Conservation (phyloP, 2,113 vertebrate species). For the Syrmaticus mikado region DNA sequence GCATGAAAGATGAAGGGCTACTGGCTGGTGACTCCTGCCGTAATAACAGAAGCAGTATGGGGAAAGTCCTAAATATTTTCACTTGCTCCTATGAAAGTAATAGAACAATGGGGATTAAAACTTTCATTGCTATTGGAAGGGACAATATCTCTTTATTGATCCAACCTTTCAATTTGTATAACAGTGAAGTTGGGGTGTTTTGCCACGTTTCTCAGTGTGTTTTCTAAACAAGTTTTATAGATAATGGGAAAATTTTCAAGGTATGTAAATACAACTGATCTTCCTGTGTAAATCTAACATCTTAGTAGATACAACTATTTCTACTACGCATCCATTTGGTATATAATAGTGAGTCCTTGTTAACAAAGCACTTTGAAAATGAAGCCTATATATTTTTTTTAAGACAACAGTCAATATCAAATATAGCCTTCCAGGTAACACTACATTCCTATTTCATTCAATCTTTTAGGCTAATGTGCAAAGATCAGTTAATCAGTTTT, state of each 20-base stretch:
- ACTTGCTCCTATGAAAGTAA: background rate
- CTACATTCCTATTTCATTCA: background rate
- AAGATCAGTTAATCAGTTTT: background rate
- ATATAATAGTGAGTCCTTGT: background rate
- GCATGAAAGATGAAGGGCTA: background rate
- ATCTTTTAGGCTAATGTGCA: background rate
- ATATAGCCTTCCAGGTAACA: background rate
- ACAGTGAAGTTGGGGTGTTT: background rate
- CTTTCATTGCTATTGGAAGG: background rate
- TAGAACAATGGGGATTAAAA: background rate
- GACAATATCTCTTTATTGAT: background rate
- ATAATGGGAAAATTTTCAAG: background rate
- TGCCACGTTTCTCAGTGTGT: background rate
- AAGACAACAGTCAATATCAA: background rate
- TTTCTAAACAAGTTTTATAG: background rate
- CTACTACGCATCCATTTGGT: background rate
- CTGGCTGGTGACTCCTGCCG: rapidly evolving
- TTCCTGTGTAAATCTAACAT: background rate
- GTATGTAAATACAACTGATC: background rate
- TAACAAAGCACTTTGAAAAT: background rate
- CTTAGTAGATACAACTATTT: background rate
- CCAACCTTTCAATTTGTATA: background rate
- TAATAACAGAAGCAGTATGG: rapidly evolving
- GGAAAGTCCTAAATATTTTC: background rate
- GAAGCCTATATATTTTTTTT: background rate